These are phyloP conservation scores for Danio jaintianensis DNA, from an alignment of 2,797 vertebrate species.

Conservation along the genomic window DNA sequence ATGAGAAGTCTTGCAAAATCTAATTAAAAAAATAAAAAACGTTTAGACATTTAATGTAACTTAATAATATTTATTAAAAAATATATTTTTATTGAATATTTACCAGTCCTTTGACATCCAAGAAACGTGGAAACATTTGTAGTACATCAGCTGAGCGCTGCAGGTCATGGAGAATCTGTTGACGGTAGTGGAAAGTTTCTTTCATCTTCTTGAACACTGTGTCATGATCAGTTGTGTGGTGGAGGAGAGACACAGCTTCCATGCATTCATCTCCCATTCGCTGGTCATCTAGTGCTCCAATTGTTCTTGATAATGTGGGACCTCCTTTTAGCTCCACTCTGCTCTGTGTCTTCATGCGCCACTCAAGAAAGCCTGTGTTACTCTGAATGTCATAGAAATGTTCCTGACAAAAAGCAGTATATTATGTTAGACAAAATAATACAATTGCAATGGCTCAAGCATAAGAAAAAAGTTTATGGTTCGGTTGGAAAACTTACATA, in stretches of 20 bases:
- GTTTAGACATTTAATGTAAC: background rate
- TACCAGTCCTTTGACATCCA: constrained; percentile 49
- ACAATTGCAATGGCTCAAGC: background rate
- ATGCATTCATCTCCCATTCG: constrained; percentile 42
- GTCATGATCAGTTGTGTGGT: constrained; percentile 32
- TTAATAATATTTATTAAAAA: background rate
- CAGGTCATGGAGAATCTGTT: constrained; percentile 40
- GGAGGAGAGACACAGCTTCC: constrained; percentile 49
- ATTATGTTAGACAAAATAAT: background rate
- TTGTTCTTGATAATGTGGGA: constrained; percentile 44
- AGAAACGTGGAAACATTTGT: constrained; percentile 48
- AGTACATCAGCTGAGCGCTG: constrained; percentile 38
- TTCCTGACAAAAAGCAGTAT: background rate
- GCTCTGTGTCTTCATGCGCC: constrained; percentile 27
- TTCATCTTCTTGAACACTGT: constrained; percentile 50
- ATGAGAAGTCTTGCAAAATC: constrained; percentile 54
- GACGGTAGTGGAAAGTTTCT: constrained; percentile 48
- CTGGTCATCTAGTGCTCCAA: constrained; percentile 30
- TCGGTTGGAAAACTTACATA: constrained; percentile 43
- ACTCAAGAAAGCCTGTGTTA: constrained; percentile 21
- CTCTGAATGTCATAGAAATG: constrained; percentile 33
- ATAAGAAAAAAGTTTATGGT: background rate
- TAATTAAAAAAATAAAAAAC: constrained; percentile 24
- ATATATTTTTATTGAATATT: background rate
- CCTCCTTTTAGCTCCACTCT: constrained; percentile 39